A percentile compares a stretch with the other conserved stretches of the same genome.
Evolutionary conservation across 2,113 vertebrate genomes (phyloP).

Genomic region (Rhinopithecus roxellana): DNA sequence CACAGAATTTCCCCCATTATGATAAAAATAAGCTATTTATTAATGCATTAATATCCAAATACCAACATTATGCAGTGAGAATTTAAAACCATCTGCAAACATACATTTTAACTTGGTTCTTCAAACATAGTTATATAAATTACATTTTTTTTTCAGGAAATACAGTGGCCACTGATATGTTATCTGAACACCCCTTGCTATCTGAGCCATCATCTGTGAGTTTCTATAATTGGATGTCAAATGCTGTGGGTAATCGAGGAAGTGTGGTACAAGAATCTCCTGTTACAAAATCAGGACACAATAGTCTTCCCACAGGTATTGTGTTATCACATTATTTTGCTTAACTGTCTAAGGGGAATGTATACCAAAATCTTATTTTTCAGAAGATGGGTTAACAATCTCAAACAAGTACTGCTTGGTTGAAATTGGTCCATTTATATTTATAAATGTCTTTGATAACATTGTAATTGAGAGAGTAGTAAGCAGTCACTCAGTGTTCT

Average conservation of each 20-base stretch:
- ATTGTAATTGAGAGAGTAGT: neutral
- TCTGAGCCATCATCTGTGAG: conserved; percentile 96
- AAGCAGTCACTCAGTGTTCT: neutral
- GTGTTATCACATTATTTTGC: neutral
- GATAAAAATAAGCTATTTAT: neutral
- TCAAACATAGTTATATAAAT: neutral
- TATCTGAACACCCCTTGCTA: conserved; percentile 96
- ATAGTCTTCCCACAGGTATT: conserved; percentile 95
- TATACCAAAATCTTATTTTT: neutral
- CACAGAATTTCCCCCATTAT: neutral
- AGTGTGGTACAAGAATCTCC: conserved; percentile 91
- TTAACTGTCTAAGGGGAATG: neutral
- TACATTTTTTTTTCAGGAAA: conserved; percentile 84
- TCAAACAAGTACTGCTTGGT: neutral
- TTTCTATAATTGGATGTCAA: conserved; percentile 99
- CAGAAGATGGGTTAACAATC: neutral
- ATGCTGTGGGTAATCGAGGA: conserved; percentile 95
- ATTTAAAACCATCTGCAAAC: neutral
- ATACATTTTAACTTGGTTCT: neutral
- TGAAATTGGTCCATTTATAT: neutral
- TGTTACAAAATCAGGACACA: conserved; percentile 90
- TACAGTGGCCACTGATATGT: conserved; percentile 90
- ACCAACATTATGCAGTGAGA: neutral
- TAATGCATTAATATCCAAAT: neutral
- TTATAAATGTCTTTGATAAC: neutral